Conservation (phyloP, 2,888 invertebrate species). For the Endomychus coccineus region DNA sequence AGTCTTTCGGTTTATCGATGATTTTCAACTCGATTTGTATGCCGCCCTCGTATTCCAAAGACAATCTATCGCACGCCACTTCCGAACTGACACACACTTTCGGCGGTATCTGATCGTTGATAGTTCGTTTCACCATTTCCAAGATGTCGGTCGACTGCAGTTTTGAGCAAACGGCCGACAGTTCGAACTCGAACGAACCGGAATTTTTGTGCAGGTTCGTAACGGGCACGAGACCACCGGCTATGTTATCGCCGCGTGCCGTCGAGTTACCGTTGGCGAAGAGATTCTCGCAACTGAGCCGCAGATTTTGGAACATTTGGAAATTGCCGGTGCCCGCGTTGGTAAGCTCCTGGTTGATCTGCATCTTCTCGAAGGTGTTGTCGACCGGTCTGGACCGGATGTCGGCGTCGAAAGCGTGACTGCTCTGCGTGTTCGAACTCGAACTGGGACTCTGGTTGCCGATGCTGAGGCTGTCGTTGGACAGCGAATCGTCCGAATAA, state of each 20-base stretch:
- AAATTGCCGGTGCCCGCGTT: constrained; percentile 35
- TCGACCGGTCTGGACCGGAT: constrained; percentile 28
- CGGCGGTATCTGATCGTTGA: constrained; percentile 71
- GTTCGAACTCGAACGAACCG: constrained; percentile 60
- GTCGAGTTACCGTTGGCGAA: constrained; percentile 14
- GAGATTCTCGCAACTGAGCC: constrained; percentile 5
- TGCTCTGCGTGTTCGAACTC: constrained; percentile 40
- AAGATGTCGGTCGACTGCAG: constrained; percentile 73
- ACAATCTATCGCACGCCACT: constrained; percentile 35
- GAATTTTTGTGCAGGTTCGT: constrained; percentile 36
- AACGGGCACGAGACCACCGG: neutral
- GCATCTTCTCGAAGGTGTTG: constrained; percentile 28
- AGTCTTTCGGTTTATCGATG: constrained; percentile 58
- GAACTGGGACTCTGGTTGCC: constrained; percentile 42
- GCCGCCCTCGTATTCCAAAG: constrained; percentile 54
- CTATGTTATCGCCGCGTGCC: neutral
- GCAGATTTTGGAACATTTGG: constrained; percentile 37
- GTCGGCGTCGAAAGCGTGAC: constrained; percentile 35
- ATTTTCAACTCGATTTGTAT: constrained; percentile 80
- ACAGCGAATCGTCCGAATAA: constrained; percentile 67
- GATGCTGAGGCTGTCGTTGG: constrained; percentile 51
- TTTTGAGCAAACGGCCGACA: constrained; percentile 74
- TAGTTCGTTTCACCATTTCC: constrained; percentile 69
- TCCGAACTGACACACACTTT: constrained; percentile 50
- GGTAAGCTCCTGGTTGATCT: constrained; percentile 35